Conservation (phyloP, 2,888 invertebrate species). For the Agrilus cyanescens region DNA sequence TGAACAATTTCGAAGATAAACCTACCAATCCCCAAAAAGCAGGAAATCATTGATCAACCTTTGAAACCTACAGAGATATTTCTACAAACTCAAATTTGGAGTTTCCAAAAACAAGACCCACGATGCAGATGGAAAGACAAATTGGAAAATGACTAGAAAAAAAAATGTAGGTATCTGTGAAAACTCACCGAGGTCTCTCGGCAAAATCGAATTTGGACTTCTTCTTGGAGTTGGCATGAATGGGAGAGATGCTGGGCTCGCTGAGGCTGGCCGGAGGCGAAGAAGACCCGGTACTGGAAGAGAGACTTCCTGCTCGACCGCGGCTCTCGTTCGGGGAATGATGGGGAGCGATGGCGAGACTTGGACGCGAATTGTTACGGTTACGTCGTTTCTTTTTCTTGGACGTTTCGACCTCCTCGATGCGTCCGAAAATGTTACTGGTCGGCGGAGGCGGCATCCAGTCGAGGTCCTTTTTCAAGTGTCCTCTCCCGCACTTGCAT, state of each 20-base stretch:
- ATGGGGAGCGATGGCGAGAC: constrained; percentile 45
- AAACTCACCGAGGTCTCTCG: constrained; percentile 66
- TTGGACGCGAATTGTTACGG: constrained; percentile 51
- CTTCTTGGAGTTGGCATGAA: constrained; percentile 54
- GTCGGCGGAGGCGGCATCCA: constrained; percentile 66
- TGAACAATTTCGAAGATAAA: too few species aligned
- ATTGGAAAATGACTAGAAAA: too few species aligned
- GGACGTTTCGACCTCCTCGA: constrained; percentile 42
- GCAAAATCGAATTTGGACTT: constrained; percentile 69
- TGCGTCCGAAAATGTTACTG: constrained; percentile 36
- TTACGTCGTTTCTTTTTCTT: constrained; percentile 59
- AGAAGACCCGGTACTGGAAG: constrained; percentile 68
- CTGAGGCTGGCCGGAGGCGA: constrained; percentile 68
- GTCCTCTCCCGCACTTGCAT: constrained; percentile 86
- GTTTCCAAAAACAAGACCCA: too few species aligned
- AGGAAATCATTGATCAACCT: too few species aligned
- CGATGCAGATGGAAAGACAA: too few species aligned
- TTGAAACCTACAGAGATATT: too few species aligned
- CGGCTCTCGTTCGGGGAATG: constrained; percentile 40
- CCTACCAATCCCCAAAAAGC: too few species aligned
- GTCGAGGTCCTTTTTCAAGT: constrained; percentile 87
- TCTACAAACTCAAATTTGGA: too few species aligned
- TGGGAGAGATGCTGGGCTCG: constrained; percentile 62
- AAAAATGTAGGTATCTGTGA: too few species aligned
- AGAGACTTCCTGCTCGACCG: constrained; percentile 62